A percentile compares a stretch with the other conserved stretches of the same genome.
These are phyloP conservation scores for Eupithecia tripunctaria DNA, from an alignment of 2,888 invertebrate genomes.

Conservation along the genomic window DNA sequence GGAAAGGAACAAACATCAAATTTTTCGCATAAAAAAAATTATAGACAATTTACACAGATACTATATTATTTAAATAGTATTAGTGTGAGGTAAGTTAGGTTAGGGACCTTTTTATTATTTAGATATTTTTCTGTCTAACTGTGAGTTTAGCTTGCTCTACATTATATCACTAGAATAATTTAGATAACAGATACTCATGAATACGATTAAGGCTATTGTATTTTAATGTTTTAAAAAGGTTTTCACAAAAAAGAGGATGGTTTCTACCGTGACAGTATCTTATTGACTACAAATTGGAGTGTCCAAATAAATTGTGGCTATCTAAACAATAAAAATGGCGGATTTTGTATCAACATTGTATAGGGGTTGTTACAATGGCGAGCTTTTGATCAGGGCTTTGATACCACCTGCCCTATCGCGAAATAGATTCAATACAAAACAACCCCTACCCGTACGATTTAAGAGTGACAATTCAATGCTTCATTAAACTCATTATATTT, in stretches of 20 bases:
- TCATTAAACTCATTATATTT: conserved; percentile 15
- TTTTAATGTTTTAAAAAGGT: conserved; percentile 12
- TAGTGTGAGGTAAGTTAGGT: too few relatives aligned
- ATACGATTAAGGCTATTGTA: conserved; percentile 6
- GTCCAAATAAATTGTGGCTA: conserved; percentile 31
- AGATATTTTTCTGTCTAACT: background rate
- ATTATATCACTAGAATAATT: background rate
- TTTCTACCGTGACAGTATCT: conserved; percentile 22
- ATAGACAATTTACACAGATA: too few relatives aligned
- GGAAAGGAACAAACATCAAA: too few relatives aligned
- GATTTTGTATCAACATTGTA: conserved; percentile 28
- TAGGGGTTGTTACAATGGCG: conserved; percentile 28
- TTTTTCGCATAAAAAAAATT: too few relatives aligned
- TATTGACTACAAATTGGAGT: conserved; percentile 28
- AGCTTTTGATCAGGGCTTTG: conserved; percentile 33
- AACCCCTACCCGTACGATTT: background rate
- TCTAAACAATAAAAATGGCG: conserved; percentile 32
- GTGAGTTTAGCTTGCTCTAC: background rate
- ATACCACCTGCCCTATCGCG: conserved; percentile 31
- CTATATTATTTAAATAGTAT: too few relatives aligned
- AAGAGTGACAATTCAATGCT: conserved; percentile 19
- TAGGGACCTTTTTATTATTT: too few relatives aligned
- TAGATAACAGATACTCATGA: conserved; percentile 4
- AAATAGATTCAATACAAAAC: conserved; percentile 11
- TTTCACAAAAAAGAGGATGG: background rate